Evolutionary conservation across 2,888 invertebrate species (phyloP).

Genomic region (Rosalia funebris): DNA sequence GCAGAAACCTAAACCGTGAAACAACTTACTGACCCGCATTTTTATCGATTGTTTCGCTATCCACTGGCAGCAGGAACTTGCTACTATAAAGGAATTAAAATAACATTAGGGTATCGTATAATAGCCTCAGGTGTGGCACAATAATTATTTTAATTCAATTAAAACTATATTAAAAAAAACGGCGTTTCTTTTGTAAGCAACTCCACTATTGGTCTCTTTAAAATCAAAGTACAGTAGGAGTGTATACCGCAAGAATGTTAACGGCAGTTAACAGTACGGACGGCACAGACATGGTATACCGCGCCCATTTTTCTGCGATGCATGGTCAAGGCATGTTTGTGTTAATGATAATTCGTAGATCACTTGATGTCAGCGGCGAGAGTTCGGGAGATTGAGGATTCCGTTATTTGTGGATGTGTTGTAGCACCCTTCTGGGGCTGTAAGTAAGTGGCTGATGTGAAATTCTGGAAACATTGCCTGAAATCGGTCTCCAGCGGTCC

Average conservation of each 20-base stretch:
- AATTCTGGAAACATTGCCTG: conserved; percentile 49
- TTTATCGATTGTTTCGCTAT: too few species aligned
- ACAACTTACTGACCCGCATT: background rate
- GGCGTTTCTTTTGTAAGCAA: too few species aligned
- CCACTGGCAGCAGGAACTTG: background rate
- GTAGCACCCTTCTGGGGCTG: conserved; percentile 47
- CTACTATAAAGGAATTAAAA: background rate
- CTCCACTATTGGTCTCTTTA: too few species aligned
- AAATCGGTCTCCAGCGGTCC: conserved; percentile 51
- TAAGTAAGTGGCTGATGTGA: conserved; percentile 45
- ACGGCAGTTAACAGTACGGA: too few species aligned
- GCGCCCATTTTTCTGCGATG: background rate
- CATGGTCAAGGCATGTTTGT: background rate
- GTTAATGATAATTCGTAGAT: conserved; percentile 7
- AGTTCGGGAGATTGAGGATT: conserved; percentile 4
- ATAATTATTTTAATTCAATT: background rate
- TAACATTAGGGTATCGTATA: background rate
- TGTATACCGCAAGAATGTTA: too few species aligned
- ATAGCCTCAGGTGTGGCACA: background rate
- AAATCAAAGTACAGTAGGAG: too few species aligned
- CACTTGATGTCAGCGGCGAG: background rate
- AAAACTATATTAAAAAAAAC: too few species aligned
- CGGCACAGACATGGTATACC: too few species aligned
- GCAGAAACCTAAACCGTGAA: background rate
- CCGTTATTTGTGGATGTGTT: conserved; percentile 30